Conservation (phyloP, 2,113 vertebrate genomes). For the Atlantisia rogersi region DNA sequence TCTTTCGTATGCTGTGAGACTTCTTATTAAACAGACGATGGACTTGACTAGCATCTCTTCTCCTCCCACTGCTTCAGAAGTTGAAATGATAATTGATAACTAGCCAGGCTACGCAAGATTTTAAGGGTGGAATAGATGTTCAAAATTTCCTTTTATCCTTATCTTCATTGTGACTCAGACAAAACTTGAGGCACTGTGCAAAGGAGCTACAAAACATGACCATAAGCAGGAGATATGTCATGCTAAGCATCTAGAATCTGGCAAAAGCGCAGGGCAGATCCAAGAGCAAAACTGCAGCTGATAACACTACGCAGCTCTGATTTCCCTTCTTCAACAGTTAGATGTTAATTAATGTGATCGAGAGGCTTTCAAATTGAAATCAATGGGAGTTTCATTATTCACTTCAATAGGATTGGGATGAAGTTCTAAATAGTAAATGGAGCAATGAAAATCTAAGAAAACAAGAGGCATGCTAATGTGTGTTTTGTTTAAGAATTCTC, state of each 20-base stretch:
- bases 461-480: constrained; percentile 20
- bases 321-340: not conserved
- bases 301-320: not conserved
- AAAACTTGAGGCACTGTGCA: not conserved
- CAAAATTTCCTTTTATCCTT: not conserved
- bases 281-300: not conserved
- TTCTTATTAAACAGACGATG: not conserved
- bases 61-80: not conserved
- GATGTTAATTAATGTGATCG: not conserved
- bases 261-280: not conserved
- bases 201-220: not conserved
- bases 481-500: constrained; percentile 48
- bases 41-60: not conserved
- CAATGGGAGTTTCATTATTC: constrained; percentile 49
- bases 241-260: not conserved
- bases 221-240: not conserved
- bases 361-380: constrained; percentile 50
- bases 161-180: not conserved
- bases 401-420: constrained; percentile 15
- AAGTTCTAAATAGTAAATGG: constrained; percentile 40
- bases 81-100: not conserved
- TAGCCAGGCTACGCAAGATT: not conserved
- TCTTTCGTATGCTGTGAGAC: not conserved
- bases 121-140: not conserved
- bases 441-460: constrained; percentile 42